phyloP scores from a whole-genome alignment of 2,888 invertebrate genomes.

The Timandra comae region DNA sequence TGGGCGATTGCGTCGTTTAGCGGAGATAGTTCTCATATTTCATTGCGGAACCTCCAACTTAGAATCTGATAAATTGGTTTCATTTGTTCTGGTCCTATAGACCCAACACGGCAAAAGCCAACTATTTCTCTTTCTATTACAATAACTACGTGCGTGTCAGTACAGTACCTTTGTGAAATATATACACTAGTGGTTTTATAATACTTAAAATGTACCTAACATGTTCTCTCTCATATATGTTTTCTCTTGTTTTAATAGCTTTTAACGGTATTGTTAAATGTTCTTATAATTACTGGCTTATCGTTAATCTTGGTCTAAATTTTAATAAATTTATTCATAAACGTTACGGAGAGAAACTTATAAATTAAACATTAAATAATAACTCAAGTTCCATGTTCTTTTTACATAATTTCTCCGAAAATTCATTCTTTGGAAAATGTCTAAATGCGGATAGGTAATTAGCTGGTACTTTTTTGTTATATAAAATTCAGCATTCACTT shows the following conservation, averaged over 20 bases:
- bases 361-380: conserved; percentile 27
- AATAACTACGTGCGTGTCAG: too few relatives aligned
- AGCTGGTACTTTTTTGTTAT: conserved; percentile 40
- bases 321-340: too few relatives aligned
- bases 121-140: too few relatives aligned
- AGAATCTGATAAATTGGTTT: conserved; percentile 56
- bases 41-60: conserved; percentile 52
- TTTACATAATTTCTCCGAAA: conserved; percentile 25
- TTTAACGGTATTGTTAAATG: too few relatives aligned
- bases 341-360: conserved; percentile 6
- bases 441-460: conserved; percentile 43
- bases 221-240: too few relatives aligned
- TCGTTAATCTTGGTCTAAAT: too few relatives aligned
- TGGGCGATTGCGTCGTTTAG: conserved; percentile 70
- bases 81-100: conserved; percentile 40
- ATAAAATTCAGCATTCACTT: conserved; percentile 49
- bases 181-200: too few relatives aligned
- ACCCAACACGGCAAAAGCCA: neutral
- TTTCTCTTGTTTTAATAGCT: too few relatives aligned
- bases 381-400: conserved; percentile 28
- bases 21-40: conserved; percentile 67
- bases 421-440: conserved; percentile 27
- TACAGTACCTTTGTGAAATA: too few relatives aligned
- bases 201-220: too few relatives aligned
- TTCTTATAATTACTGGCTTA: too few relatives aligned